Conservation (phyloP, 2,888 invertebrate genomes). For the Dascillus cervinus region DNA sequence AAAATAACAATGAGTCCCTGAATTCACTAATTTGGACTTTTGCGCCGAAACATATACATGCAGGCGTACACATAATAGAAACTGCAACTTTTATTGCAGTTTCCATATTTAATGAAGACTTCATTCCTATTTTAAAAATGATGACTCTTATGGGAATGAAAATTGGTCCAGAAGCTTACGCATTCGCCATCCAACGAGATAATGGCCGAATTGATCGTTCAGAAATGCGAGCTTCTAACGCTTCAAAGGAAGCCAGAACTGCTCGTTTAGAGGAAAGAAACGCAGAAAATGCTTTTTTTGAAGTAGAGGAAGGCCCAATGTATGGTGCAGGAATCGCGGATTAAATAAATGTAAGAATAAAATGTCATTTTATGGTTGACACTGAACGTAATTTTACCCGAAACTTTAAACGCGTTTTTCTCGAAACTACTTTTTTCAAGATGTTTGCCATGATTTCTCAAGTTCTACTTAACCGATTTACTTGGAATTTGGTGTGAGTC, state of each 20-base stretch:
- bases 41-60: slow-evolving; percentile 10
- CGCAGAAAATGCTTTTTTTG: slow-evolving; percentile 6
- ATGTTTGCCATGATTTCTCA: too few relatives aligned
- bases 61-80: slow-evolving; percentile 10
- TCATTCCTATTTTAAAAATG: slow-evolving; percentile 4
- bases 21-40: slow-evolving; percentile 12
- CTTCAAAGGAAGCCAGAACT: slow-evolving; percentile 11
- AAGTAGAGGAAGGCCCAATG: slow-evolving; percentile 10
- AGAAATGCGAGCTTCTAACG: slow-evolving; percentile 9
- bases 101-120: slow-evolving; percentile 10
- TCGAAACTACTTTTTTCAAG: too few relatives aligned
- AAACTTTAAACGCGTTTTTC: too few relatives aligned
- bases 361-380: too few relatives aligned
- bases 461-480: too few relatives aligned
- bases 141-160: too few relatives aligned
- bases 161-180: slow-evolving; percentile 8
- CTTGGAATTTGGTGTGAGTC: too few relatives aligned
- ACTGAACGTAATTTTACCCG: too few relatives aligned
- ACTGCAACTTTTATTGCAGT: slow-evolving; percentile 8
- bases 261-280: slow-evolving; percentile 2
- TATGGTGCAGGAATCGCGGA: slow-evolving; percentile 12
- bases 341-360: slow-evolving; percentile 11
- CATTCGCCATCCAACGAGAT: too few relatives aligned
- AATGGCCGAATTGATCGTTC: slow-evolving; percentile 9
- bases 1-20: slow-evolving; percentile 11